Evolutionary conservation across 2,797 vertebrate genomes (phyloP).

Genomic region (Morus bassanus): DNA sequence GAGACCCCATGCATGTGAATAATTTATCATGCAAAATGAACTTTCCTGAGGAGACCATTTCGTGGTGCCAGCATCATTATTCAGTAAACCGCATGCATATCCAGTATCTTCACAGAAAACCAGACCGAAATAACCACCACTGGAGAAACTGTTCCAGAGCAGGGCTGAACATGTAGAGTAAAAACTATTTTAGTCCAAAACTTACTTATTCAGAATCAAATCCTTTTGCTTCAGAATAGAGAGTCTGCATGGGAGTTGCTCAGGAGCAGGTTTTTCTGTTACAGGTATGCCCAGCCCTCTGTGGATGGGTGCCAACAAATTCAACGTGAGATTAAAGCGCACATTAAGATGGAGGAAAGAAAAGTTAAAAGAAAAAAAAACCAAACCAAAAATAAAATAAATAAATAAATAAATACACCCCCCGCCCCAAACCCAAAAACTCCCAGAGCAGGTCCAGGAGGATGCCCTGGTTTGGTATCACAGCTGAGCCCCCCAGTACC

Average conservation of each 20-base stretch:
- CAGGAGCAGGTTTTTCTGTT: not conserved
- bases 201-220: not conserved
- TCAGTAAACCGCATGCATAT: not conserved
- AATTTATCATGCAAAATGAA: not conserved
- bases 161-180: not conserved
- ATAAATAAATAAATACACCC: not conserved
- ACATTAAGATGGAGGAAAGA: not conserved
- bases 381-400: not conserved
- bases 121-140: not conserved
- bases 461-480: no score
- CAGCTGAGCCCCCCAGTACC: not conserved
- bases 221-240: not conserved
- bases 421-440: not conserved
- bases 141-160: not conserved
- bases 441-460: not conserved
- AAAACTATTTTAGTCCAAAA: not conserved
- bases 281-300: not conserved
- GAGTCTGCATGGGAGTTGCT: not conserved
- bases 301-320: not conserved
- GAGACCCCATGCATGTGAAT: not conserved
- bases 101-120: not conserved
- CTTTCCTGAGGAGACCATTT: not conserved
- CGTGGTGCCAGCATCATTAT: not conserved
- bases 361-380: not conserved
- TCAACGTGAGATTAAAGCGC: not conserved